A percentile compares a stretch with the other conserved stretches of the same genome.
Evolutionary conservation across 2,888 invertebrate genomes (phyloP).

Genomic region (Ethmia dodecea): DNA sequence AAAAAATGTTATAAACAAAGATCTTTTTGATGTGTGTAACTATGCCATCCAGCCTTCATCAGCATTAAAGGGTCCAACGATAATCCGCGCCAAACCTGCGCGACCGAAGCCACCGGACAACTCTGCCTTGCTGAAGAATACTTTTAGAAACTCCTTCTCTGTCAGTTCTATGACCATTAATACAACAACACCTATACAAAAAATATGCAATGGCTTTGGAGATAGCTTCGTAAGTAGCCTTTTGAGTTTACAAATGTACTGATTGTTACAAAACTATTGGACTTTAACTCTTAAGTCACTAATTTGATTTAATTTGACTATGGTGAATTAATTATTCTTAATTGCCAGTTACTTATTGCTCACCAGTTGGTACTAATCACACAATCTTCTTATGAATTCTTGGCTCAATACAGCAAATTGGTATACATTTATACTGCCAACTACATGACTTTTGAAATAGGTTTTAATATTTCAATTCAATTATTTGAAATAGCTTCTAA

Average conservation of each 20-base stretch:
- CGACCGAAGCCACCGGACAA: slow-evolving; percentile 76
- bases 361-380: too few species aligned
- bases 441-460: too few species aligned
- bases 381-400: slow-evolving; percentile 1
- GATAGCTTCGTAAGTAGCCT: slow-evolving; percentile 58
- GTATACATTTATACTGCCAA: too few species aligned
- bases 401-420: neutral
- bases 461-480: too few species aligned
- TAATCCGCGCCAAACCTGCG: slow-evolving; percentile 82
- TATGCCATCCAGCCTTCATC: slow-evolving; percentile 21
- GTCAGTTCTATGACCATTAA: slow-evolving; percentile 58
- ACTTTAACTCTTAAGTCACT: too few species aligned
- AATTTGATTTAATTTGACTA: too few species aligned
- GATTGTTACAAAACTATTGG: neutral
- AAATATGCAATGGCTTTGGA: slow-evolving; percentile 49
- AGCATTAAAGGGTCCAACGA: slow-evolving; percentile 81
- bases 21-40: slow-evolving; percentile 80
- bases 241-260: neutral
- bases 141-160: slow-evolving; percentile 47
- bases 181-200: slow-evolving; percentile 62
- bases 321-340: slow-evolving; percentile 1
- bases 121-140: slow-evolving; percentile 55
- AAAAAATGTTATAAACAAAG: slow-evolving; percentile 78
- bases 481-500: too few species aligned
- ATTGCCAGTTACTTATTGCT: neutral